Evolutionary conservation across 2,113 vertebrate genomes (phyloP).

Genomic region (Misgurnus anguillicaudatus): DNA sequence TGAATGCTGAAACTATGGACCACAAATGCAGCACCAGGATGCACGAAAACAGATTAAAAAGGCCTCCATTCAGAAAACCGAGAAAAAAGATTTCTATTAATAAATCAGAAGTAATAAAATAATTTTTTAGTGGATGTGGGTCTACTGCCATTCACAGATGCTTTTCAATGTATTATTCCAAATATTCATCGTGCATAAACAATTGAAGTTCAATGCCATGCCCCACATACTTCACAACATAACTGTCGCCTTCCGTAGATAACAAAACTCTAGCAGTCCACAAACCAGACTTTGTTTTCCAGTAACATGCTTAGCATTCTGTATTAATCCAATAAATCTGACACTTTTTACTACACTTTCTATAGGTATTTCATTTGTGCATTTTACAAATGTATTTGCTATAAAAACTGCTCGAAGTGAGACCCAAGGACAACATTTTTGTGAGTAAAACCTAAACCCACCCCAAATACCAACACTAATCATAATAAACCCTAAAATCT

Average conservation of each 20-base stretch:
- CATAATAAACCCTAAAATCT: too few species aligned
- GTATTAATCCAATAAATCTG: neutral
- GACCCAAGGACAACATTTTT: too few species aligned
- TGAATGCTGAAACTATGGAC: neutral
- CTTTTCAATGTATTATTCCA: conserved; percentile 7
- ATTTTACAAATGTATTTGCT: too few species aligned
- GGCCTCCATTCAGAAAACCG: neutral
- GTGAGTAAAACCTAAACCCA: too few species aligned
- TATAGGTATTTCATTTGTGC: neutral
- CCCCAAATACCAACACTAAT: too few species aligned
- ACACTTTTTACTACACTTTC: neutral
- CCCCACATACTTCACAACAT: conserved; percentile 24
- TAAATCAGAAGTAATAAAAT: conserved; percentile 42
- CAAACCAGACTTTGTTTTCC: neutral
- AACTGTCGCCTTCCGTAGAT: conserved; percentile 19
- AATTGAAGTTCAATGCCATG: conserved; percentile 30
- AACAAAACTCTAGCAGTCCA: conserved; percentile 7
- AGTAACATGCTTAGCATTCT: neutral
- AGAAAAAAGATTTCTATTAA: too few species aligned
- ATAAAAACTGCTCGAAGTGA: too few species aligned
- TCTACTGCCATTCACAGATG: neutral
- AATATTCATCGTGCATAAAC: conserved; percentile 27
- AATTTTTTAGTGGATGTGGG: too few species aligned
- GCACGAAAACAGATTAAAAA: conserved; percentile 1
- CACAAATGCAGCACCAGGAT: conserved; percentile 9